These are phyloP conservation scores for Sphaerophoria rueppellii DNA, from an alignment of 2,888 invertebrate species.

Conservation along the genomic window DNA sequence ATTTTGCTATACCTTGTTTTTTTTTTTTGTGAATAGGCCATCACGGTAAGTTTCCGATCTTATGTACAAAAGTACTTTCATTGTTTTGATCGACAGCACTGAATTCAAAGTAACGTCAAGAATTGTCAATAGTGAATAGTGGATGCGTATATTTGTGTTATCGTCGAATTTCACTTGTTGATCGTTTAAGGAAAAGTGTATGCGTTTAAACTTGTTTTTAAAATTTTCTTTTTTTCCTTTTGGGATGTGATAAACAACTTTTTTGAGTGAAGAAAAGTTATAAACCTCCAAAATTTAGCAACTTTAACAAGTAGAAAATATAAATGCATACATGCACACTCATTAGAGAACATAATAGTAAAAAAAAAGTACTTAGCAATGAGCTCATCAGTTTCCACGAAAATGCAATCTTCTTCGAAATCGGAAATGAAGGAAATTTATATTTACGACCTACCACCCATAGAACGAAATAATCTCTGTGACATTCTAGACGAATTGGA, in stretches of 20 bases:
- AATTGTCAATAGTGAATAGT: no score
- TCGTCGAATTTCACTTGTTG: no score
- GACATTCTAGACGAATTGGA: slow-evolving; percentile 90
- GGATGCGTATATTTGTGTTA: no score
- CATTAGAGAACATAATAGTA: background rate
- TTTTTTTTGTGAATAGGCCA: no score
- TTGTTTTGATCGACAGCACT: no score
- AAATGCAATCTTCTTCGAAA: slow-evolving; percentile 35
- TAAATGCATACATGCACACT: background rate
- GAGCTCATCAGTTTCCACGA: slow-evolving; percentile 74
- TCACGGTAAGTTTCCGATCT: no score
- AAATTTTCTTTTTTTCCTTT: background rate
- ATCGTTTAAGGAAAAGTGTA: no score
- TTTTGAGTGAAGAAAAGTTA: background rate
- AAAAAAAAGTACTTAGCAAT: slow-evolving; percentile 32
- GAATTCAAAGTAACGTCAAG: no score
- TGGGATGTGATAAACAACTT: background rate
- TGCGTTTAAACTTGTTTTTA: background rate
- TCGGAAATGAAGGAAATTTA: slow-evolving; percentile 81
- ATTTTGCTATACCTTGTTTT: no score
- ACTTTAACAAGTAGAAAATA: no score
- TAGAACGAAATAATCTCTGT: slow-evolving; percentile 87
- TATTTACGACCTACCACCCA: slow-evolving; percentile 89
- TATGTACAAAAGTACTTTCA: no score
- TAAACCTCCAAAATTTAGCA: no score